Evolutionary conservation across 1,140 invertebrate genomes (phyloP).

Genomic region (Aphaenogaster rudis): DNA sequence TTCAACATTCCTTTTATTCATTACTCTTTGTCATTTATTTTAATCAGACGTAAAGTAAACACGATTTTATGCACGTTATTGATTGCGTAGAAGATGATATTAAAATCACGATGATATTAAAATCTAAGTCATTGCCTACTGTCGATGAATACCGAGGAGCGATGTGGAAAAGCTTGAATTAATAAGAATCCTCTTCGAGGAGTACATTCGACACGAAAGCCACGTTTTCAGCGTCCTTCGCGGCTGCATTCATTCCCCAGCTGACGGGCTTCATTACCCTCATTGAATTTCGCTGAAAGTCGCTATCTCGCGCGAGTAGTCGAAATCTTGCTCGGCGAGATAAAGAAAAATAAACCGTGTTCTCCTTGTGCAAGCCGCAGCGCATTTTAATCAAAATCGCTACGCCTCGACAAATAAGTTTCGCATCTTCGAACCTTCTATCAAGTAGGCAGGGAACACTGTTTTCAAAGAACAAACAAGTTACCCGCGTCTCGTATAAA

Average conservation of each 20-base stretch:
- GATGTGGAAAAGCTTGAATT: constrained; percentile 13
- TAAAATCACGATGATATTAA: constrained; percentile 38
- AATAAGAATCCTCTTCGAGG: constrained; percentile 53
- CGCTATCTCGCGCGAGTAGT: constrained; percentile 25
- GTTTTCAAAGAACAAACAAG: not conserved
- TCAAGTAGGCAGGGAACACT: not conserved
- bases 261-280: constrained; percentile 66
- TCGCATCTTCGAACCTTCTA: not conserved
- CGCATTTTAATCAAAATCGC: constrained; percentile 42
- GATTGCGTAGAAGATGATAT: not conserved
- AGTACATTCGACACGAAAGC: constrained; percentile 55
- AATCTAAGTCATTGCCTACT: constrained; percentile 16
- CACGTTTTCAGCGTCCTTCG: constrained; percentile 38
- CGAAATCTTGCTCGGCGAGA: constrained; percentile 27
- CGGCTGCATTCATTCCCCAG: constrained; percentile 50
- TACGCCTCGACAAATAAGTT: constrained; percentile 13
- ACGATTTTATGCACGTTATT: constrained; percentile 8
- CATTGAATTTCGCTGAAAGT: constrained; percentile 65
- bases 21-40: constrained; percentile 31
- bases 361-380: not conserved
- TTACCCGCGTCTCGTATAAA: not conserved
- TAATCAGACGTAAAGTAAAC: constrained; percentile 35
- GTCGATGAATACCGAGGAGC: constrained; percentile 38
- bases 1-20: constrained; percentile 28
- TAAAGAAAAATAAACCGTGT: constrained; percentile 20